Evolutionary conservation across 2,888 invertebrate species (phyloP).

Genomic region (Mayetiola destructor): DNA sequence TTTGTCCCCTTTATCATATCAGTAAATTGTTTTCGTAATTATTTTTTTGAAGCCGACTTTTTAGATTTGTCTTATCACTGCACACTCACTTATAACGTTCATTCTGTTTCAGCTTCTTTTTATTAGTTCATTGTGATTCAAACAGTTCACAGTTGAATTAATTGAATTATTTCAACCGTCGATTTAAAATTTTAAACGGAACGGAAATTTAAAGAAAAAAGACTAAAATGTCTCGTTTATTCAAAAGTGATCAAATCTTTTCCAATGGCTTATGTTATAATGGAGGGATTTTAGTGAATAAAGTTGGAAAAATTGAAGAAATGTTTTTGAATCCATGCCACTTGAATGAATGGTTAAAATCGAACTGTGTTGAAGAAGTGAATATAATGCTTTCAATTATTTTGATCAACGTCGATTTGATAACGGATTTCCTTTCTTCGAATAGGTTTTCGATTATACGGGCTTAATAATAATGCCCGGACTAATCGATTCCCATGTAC

Average conservation of each 20-base stretch:
- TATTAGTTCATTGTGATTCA: too few species aligned
- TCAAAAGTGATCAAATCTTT: slow-evolving; percentile 36
- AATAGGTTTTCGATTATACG: slow-evolving; percentile 37
- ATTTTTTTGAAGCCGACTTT: too few species aligned
- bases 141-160: too few species aligned
- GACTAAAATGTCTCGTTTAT: slow-evolving; percentile 30
- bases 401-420: background rate
- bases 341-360: slow-evolving; percentile 36
- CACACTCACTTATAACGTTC: too few species aligned
- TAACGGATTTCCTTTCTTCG: slow-evolving; percentile 11
- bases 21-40: too few species aligned
- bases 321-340: slow-evolving; percentile 39
- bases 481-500: slow-evolving; percentile 56
- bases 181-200: too few species aligned
- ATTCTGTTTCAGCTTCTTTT: too few species aligned
- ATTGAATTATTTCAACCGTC: too few species aligned
- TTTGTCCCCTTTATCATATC: too few species aligned
- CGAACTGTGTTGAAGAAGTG: slow-evolving; percentile 41
- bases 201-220: background rate
- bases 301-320: slow-evolving; percentile 43
- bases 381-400: slow-evolving; percentile 18
- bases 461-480: slow-evolving; percentile 49
- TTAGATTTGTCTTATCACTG: too few species aligned
- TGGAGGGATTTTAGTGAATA: slow-evolving; percentile 44
- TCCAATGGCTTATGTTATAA: slow-evolving; percentile 39